phyloP scores from a whole-genome alignment of 2,113 vertebrate species.

The Syrmaticus mikado region DNA sequence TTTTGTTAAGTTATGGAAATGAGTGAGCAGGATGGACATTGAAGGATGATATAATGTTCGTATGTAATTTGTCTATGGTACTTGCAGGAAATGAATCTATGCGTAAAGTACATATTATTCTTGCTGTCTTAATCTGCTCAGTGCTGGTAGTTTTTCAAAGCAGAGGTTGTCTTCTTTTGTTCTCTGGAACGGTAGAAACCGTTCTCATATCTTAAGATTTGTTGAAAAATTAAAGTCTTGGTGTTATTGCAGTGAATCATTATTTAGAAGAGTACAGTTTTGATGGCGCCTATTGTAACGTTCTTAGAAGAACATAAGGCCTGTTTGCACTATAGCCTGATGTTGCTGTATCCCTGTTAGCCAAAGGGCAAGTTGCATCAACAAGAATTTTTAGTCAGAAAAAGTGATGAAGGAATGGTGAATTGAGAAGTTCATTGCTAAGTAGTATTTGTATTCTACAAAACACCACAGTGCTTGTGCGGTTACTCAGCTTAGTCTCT shows the following conservation, averaged over 20 bases:
- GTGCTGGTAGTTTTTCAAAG: neutral
- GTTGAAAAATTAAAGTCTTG: neutral
- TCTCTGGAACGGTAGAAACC: neutral
- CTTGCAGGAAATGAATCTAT: neutral
- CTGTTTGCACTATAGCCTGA: neutral
- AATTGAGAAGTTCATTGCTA: neutral
- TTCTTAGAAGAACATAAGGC: neutral
- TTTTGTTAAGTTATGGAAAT: neutral
- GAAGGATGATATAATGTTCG: neutral
- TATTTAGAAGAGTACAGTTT: neutral
- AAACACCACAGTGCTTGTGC: neutral
- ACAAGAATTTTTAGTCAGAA: neutral
- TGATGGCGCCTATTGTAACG: accelerated
- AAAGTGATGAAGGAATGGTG: neutral
- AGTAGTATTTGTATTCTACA: neutral
- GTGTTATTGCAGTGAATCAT: neutral
- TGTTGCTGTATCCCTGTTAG: neutral
- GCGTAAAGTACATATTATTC: neutral
- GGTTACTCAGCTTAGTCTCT: neutral
- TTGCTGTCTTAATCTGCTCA: neutral
- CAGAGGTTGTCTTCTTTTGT: neutral
- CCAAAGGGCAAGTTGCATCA: neutral
- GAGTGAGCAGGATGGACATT: neutral
- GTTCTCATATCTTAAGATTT: neutral
- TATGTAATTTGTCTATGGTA: accelerated